phyloP scores from a whole-genome alignment of 1,140 invertebrate genomes.

The Panulirus ornatus region DNA sequence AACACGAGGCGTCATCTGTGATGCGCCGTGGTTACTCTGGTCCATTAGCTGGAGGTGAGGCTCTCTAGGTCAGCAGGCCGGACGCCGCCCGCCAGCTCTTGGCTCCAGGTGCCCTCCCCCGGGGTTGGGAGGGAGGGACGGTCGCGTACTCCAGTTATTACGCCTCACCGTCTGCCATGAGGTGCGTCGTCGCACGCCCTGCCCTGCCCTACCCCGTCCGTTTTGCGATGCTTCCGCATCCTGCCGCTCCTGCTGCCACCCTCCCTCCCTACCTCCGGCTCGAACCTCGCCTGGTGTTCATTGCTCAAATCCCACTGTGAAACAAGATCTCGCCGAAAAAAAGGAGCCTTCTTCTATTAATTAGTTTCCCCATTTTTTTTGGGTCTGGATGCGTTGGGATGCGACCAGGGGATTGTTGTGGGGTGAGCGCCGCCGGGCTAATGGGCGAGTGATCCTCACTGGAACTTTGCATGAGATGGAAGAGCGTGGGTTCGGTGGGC shows the following conservation, averaged over 20 bases:
- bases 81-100: no score
- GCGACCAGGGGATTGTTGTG: background rate
- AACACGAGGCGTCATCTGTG: background rate
- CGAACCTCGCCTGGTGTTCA: background rate
- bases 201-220: background rate
- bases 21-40: conserved; percentile 8
- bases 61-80: no score
- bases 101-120: no score
- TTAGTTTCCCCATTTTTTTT: conserved; percentile 9
- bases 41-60: conserved; percentile 8
- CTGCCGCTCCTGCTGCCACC: conserved; percentile 13
- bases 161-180: background rate
- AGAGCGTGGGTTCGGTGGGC: background rate
- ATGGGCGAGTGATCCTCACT: background rate
- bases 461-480: background rate
- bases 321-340: conserved; percentile 28
- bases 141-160: no score
- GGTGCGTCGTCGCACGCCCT: background rate
- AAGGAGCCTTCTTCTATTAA: background rate
- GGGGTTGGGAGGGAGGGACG: no score
- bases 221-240: background rate
- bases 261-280: background rate
- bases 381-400: background rate
- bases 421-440: background rate
- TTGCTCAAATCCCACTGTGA: conserved; percentile 36